Conservation (phyloP, 2,113 vertebrate species). For the Syrrhaptes paradoxus region DNA sequence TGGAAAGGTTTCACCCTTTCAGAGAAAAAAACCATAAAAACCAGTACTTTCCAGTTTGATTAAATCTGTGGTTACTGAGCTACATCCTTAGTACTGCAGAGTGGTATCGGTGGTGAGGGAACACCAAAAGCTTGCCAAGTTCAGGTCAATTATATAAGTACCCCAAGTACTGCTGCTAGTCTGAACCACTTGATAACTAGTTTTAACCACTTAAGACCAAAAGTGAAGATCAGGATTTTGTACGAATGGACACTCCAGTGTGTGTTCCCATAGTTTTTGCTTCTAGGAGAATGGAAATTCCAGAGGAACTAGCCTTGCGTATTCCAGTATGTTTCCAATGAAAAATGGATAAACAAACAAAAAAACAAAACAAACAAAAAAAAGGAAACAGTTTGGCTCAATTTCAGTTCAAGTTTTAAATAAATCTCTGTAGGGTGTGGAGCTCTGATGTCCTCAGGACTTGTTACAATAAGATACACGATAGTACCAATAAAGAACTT, state of each 20-base stretch:
- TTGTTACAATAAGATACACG: neutral
- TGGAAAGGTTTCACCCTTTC: neutral
- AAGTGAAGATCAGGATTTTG: neutral
- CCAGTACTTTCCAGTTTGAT: neutral
- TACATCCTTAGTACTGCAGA: neutral
- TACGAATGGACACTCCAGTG: neutral
- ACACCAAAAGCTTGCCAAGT: neutral
- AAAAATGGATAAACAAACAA: neutral
- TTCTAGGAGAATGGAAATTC: neutral
- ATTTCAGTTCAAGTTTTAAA: constrained; percentile 17
- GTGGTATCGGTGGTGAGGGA: neutral
- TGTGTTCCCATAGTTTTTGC: neutral
- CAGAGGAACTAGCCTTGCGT: neutral
- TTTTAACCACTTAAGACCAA: constrained; percentile 22
- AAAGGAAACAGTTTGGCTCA: neutral
- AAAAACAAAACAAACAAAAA: neutral
- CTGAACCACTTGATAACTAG: constrained; percentile 15
- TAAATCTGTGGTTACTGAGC: neutral
- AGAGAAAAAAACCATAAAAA: neutral
- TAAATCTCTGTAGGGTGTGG: neutral
- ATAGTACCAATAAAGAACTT: neutral
- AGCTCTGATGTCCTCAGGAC: neutral
- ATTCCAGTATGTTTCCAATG: neutral
- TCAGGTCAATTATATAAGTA: constrained; percentile 10
- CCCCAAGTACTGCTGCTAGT: neutral